phyloP scores from a whole-genome alignment of 2,797 vertebrate genomes.

The Bradypodion pumilum region DNA sequence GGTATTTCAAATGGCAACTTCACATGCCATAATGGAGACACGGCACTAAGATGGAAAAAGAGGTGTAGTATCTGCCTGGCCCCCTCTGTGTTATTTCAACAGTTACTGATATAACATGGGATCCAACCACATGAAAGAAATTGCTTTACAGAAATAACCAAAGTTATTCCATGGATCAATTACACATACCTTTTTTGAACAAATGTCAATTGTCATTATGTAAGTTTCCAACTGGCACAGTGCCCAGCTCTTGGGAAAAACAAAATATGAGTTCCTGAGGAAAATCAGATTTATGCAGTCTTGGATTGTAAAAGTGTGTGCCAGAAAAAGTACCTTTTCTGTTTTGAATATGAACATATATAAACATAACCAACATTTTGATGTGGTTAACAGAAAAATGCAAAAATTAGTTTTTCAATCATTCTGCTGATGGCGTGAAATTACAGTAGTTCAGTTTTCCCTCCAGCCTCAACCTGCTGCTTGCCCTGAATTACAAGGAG shows the following conservation, averaged over 20 bases:
- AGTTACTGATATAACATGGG: not conserved
- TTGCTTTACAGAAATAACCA: slow-evolving; percentile 1
- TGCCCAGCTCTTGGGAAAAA: slow-evolving; percentile 42
- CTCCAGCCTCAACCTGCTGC: slow-evolving; percentile 68
- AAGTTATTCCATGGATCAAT: not conserved
- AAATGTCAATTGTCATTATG: slow-evolving; percentile 42
- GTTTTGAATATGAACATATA: slow-evolving; percentile 5
- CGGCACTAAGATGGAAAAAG: not conserved
- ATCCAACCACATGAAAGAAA: slow-evolving; percentile 16
- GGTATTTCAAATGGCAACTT: not conserved
- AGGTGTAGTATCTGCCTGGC: not conserved
- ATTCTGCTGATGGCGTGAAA: slow-evolving; percentile 62
- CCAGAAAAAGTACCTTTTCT: slow-evolving; percentile 29
- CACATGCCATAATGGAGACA: too few relatives aligned
- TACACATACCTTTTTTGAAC: slow-evolving; percentile 19
- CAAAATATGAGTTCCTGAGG: slow-evolving; percentile 28
- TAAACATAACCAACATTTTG: slow-evolving; percentile 58
- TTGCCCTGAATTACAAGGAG: slow-evolving; percentile 68
- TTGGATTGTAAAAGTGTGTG: slow-evolving; percentile 54
- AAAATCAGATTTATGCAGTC: slow-evolving; percentile 40
- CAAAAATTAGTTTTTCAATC: slow-evolving; percentile 70
- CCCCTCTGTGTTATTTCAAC: not conserved
- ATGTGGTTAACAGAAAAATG: slow-evolving; percentile 69
- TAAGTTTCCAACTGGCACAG: not conserved
- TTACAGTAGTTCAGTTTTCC: slow-evolving; percentile 62